These are phyloP conservation scores for Cantharis rufa DNA, from an alignment of 2,888 invertebrate genomes.

Conservation along the genomic window DNA sequence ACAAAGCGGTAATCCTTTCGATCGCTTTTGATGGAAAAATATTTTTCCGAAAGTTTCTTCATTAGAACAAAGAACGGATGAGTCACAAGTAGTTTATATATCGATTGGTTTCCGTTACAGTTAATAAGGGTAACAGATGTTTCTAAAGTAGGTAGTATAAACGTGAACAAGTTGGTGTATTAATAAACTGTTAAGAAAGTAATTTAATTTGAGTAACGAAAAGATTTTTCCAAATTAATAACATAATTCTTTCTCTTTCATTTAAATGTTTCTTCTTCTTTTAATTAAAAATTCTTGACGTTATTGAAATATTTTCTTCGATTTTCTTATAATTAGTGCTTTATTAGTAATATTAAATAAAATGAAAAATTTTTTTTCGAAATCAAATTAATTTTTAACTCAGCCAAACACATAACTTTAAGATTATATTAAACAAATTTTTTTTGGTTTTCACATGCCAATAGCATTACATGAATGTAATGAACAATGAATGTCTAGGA, in stretches of 20 bases:
- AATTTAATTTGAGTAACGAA: neutral
- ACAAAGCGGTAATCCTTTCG: neutral
- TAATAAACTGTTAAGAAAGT: neutral
- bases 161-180: neutral
- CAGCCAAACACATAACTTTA: no score
- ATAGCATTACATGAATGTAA: no score
- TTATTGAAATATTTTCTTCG: neutral
- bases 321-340: neutral
- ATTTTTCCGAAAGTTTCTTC: neutral
- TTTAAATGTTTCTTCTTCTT: neutral
- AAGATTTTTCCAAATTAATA: neutral
- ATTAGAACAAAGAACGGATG: neutral
- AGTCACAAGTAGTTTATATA: conserved; percentile 19
- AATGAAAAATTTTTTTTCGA: neutral
- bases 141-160: neutral
- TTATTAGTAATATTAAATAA: neutral
- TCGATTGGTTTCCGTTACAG: conserved; percentile 12
- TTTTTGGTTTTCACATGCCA: no score
- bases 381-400: no score
- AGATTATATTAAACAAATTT: no score
- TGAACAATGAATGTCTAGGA: no score
- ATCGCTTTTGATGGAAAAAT: neutral
- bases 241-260: neutral
- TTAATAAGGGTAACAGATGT: conserved; percentile 19
- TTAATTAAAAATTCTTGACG: neutral